A percentile compares a stretch with the other conserved stretches of the same genome.
Conservation (phyloP, 2,888 invertebrate species). For the Urechis unicinctus region DNA sequence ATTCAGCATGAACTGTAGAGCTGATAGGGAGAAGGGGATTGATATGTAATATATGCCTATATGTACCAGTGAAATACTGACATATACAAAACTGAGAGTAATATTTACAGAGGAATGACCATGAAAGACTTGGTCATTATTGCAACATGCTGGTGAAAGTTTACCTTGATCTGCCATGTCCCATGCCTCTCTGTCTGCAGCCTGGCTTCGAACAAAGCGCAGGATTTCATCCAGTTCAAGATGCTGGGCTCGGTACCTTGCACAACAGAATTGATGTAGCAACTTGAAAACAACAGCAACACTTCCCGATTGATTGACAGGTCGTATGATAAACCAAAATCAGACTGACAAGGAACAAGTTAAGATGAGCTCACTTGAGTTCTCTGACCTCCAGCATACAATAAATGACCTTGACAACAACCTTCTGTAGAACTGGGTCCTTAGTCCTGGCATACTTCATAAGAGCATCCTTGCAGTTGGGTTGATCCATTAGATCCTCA, state of each 20-base stretch:
- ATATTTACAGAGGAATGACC: too few relatives aligned
- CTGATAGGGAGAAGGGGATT: slow-evolving; percentile 8
- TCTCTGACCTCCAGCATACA: slow-evolving; percentile 32
- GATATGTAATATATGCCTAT: neutral
- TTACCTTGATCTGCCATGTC: slow-evolving; percentile 46
- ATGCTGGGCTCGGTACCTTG: slow-evolving; percentile 27
- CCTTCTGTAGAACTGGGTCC: slow-evolving; percentile 39
- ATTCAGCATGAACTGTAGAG: slow-evolving; percentile 14
- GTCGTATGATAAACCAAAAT: too few relatives aligned
- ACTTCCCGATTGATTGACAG: too few relatives aligned
- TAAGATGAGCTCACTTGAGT: too few relatives aligned
- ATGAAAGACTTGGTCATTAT: neutral
- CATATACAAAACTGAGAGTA: too few relatives aligned
- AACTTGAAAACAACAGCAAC: too few relatives aligned
- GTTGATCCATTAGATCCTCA: slow-evolving; percentile 28
- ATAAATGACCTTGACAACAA: slow-evolving; percentile 39
- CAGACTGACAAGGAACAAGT: too few relatives aligned
- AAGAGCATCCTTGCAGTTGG: slow-evolving; percentile 29
- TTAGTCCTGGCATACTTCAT: slow-evolving; percentile 29
- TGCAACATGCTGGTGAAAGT: slow-evolving; percentile 1
- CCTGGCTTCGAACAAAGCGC: slow-evolving; percentile 30
- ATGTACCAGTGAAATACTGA: neutral
- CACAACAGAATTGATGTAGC: neutral
- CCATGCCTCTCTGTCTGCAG: slow-evolving; percentile 39
- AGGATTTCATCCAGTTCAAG: slow-evolving; percentile 30